A percentile compares a stretch with the other conserved stretches of the same genome.
phyloP scores from a whole-genome alignment of 1,140 invertebrate genomes.

The Euglossa dilemma region DNA sequence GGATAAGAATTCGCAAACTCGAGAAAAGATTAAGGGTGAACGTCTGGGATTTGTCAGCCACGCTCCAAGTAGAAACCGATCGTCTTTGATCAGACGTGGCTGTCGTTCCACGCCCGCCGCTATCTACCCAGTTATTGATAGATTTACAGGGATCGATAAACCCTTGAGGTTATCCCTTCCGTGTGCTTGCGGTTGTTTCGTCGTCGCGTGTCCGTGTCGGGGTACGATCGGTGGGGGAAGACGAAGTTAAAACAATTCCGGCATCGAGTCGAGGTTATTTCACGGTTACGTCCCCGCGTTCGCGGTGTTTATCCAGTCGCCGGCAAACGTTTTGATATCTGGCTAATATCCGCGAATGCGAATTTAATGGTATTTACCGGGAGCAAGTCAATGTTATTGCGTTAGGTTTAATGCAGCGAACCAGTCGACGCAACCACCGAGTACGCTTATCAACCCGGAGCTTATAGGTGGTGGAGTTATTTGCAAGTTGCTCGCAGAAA shows the following conservation, averaged over 20 bases:
- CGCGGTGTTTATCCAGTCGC: constrained; percentile 5
- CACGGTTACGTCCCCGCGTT: constrained; percentile 7
- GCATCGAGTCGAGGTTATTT: neutral
- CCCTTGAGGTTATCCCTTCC: neutral
- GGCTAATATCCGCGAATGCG: neutral
- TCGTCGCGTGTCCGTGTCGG: no score
- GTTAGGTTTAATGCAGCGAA: neutral
- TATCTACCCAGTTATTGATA: constrained; percentile 4
- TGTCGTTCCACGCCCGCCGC: neutral
- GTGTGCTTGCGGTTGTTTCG: neutral
- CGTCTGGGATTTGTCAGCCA: neutral
- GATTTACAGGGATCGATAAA: constrained; percentile 9
- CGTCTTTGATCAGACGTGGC: neutral
- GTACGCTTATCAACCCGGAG: neutral
- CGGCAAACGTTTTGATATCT: constrained; percentile 17
- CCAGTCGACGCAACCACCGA: neutral
- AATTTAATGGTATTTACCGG: constrained; percentile 1
- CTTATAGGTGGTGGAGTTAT: neutral
- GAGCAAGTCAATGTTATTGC: constrained; percentile 30
- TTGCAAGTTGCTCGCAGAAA: neutral
- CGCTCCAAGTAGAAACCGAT: neutral
- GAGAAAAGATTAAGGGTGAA: neutral
- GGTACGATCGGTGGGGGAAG: no score
- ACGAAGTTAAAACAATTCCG: constrained; percentile 7
- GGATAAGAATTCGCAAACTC: neutral